Percentiles rank a stretch among this genome's conserved stretches.
Evolutionary conservation across 1,140 invertebrate species (phyloP).

Genomic region (Tenebrio molitor): DNA sequence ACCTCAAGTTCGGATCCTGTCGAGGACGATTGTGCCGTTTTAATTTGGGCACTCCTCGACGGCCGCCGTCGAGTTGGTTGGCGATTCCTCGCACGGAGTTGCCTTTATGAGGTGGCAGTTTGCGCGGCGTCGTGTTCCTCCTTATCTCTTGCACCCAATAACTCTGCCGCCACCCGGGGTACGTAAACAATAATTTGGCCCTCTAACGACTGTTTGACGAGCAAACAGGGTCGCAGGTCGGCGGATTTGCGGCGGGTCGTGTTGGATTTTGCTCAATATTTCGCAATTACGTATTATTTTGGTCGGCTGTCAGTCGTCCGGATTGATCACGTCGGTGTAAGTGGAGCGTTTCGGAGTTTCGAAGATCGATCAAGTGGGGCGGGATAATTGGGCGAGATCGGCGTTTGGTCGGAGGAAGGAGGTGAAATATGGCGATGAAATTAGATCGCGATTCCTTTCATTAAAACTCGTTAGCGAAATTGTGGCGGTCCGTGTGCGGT

Average conservation of each 20-base stretch:
- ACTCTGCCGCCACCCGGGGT: neutral
- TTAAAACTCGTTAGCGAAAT: conserved; percentile 50
- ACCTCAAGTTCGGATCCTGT: neutral
- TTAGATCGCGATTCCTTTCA: conserved; percentile 46
- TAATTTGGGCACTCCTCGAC: too few relatives aligned
- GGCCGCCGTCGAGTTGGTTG: too few relatives aligned
- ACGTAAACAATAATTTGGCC: conserved; percentile 25
- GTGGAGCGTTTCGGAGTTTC: conserved; percentile 14
- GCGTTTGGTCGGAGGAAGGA: conserved; percentile 10
- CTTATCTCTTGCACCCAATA: conserved; percentile 24
- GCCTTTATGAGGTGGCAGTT: conserved; percentile 25
- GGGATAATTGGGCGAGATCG: conserved; percentile 31
- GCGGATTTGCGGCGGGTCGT: neutral
- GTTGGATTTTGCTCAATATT: conserved; percentile 6
- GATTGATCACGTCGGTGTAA: conserved; percentile 15
- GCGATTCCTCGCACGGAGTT: neutral
- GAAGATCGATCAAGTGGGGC: conserved; percentile 31
- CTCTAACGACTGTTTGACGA: conserved; percentile 32
- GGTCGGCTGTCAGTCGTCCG: neutral
- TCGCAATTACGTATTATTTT: conserved; percentile 31
- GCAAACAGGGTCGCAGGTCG: conserved; percentile 4
- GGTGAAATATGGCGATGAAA: conserved; percentile 42
- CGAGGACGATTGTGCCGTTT: too few relatives aligned
- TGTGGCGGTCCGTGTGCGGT: conserved; percentile 33
- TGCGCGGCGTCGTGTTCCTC: conserved; percentile 26